Conservation (phyloP, 2,888 invertebrate species). For the Dysmachus trigonus region DNA sequence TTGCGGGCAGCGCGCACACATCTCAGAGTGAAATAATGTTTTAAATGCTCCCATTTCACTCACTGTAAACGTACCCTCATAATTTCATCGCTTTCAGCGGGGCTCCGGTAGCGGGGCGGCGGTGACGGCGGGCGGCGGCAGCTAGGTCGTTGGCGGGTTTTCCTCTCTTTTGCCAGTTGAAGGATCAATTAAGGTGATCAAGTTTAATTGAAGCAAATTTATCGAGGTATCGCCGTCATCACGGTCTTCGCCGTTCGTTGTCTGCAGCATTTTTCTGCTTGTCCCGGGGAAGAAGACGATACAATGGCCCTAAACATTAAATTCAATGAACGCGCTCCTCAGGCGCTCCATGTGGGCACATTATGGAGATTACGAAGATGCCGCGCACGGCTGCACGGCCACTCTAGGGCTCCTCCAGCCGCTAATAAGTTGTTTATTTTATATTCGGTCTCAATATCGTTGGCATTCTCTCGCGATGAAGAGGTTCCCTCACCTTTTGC, state of each 20-base stretch:
- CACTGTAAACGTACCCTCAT: conserved; percentile 38
- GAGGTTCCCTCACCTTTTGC: neutral
- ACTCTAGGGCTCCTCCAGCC: neutral
- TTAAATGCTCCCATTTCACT: conserved; percentile 30
- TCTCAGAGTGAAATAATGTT: conserved; percentile 14
- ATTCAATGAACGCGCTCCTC: neutral
- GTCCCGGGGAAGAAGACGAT: conserved; percentile 32
- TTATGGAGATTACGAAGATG: conserved; percentile 15
- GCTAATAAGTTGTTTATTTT: conserved; percentile 14
- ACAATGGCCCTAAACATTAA: conserved; percentile 25
- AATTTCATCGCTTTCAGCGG: conserved; percentile 22
- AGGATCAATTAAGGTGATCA: conserved; percentile 62
- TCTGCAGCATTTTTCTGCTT: conserved; percentile 21
- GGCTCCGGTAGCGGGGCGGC: too few relatives aligned
- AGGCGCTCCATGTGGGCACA: conserved; percentile 31
- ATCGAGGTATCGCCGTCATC: conserved; percentile 42
- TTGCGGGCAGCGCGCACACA: conserved; percentile 3
- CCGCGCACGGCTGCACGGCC: neutral
- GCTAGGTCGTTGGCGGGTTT: conserved; percentile 36
- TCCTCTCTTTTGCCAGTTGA: conserved; percentile 38
- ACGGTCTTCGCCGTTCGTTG: conserved; percentile 12
- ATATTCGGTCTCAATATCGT: neutral
- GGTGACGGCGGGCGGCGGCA: too few relatives aligned
- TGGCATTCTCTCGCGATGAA: neutral
- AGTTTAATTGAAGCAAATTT: conserved; percentile 58